Base-by-base conservation (phyloP, 2,113 vertebrate genomes). In the Geococcyx californianus region DNA sequence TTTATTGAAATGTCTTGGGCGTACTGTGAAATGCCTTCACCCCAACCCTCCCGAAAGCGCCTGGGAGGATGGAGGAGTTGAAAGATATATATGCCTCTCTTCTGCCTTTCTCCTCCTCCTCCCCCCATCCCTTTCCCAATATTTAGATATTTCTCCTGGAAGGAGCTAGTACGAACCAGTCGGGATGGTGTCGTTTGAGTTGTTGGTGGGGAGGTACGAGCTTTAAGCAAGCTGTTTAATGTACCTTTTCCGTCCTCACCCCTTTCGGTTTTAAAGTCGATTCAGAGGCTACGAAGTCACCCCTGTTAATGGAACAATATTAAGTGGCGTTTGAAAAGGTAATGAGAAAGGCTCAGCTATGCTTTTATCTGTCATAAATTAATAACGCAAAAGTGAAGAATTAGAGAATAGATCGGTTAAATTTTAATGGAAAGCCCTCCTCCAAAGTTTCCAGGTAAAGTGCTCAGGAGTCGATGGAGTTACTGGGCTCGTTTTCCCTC, bases 1-100 rank as follows among this genome's bases (percentile, higher is more conserved):
- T 98, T 98, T 98, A 98, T 98, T 98, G 97, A 98, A 98, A 97
- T 97, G 86, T 96, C 95, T 88, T 87, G 91, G 97, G 95, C 84
- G 92, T 97, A 26, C 58, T 94, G 95, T 97, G 90, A 91, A 96
- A 91, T 97, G 72, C 92, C 95, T 97, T 91, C 79, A 54, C 45
- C 66, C 44, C 79, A 75, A 28, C 40, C 51, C 77, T 90, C 54
- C 87, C n/a, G 8, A n/a, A 72, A 81, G 68, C 6, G 42, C 72
- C 86, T 24, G 92, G 90, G 91, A 92, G 55, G 45, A 88, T 74
- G 60, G 54, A 84, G 75, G 59, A 81, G 63, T 62, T 90, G 88
- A 94, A 95, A 92, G 91, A 94, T 84, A 78, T 54, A 76, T 64
- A 23, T 72, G 76, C 75, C 20, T 84, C 19, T 84, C 59, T 45